Evolutionary conservation across 2,888 invertebrate species (phyloP).

Genomic region (Polymixis lichenea): DNA sequence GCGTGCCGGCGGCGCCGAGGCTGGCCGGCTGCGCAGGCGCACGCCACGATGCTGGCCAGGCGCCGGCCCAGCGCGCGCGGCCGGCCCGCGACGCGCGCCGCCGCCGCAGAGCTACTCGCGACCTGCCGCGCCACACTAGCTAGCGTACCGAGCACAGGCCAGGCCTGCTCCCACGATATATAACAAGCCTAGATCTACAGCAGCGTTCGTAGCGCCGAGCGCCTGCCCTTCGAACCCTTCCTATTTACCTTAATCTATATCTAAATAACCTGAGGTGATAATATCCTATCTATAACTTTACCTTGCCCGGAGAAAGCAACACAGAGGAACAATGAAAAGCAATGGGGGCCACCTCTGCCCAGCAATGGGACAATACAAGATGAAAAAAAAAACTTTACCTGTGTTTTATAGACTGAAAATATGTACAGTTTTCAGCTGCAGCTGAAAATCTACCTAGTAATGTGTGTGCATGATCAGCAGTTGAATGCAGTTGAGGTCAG

Average conservation of each 20-base stretch:
- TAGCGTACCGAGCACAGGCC: slow-evolving; percentile 13
- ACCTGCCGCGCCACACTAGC: slow-evolving; percentile 20
- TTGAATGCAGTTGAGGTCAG: not conserved
- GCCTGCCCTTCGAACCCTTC: not conserved
- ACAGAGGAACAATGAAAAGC: slow-evolving; percentile 5
- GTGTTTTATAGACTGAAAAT: not conserved
- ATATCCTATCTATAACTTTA: not conserved
- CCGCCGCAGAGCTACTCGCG: not conserved
- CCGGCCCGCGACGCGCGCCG: slow-evolving; percentile 6
- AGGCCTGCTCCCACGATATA: slow-evolving; percentile 16
- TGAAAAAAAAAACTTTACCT: slow-evolving; percentile 12
- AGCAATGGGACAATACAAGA: not conserved
- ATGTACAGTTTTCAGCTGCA: not conserved
- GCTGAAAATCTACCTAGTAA: not conserved
- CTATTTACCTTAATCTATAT: not conserved
- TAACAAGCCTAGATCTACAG: slow-evolving; percentile 32
- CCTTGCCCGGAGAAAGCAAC: slow-evolving; percentile 18
- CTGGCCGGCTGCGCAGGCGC: slow-evolving; percentile 30
- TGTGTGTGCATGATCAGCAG: not conserved
- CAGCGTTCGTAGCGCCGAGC: slow-evolving; percentile 13
- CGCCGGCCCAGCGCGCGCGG: slow-evolving; percentile 38
- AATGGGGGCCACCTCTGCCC: not conserved
- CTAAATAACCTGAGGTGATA: not conserved
- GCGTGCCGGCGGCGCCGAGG: not conserved
- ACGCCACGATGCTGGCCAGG: slow-evolving; percentile 32